Evolutionary conservation across 1,140 invertebrate species (phyloP).

Genomic region (Manduca sexta): DNA sequence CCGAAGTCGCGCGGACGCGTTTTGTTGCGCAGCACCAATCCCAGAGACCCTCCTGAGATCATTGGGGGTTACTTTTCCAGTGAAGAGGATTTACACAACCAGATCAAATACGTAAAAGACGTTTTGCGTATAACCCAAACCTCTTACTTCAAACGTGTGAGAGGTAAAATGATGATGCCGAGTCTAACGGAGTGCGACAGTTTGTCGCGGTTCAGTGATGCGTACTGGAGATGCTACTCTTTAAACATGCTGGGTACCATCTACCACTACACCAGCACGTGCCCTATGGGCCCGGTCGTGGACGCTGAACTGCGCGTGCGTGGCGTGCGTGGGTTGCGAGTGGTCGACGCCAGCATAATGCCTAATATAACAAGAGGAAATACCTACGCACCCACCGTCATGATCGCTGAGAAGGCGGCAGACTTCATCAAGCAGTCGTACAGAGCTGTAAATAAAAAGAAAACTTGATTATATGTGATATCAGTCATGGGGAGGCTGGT

Average conservation of each 20-base stretch:
- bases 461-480: too few species aligned
- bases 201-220: neutral
- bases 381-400: constrained; percentile 9
- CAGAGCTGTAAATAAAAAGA: too few species aligned
- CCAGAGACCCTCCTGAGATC: too few species aligned
- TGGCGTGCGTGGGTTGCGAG: constrained; percentile 5
- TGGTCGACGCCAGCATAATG: constrained; percentile 18
- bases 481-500: too few species aligned
- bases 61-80: neutral
- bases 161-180: neutral
- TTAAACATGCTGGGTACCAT: neutral
- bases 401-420: constrained; percentile 14
- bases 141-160: neutral
- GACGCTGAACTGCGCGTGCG: neutral
- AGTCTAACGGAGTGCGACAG: neutral
- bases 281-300: constrained; percentile 4
- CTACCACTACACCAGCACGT: constrained; percentile 2
- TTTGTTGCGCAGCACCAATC: too few species aligned
- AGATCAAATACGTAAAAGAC: neutral
- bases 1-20: too few species aligned
- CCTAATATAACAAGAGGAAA: constrained; percentile 9
- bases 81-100: neutral
- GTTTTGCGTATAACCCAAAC: neutral
- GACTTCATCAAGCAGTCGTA: constrained; percentile 19
- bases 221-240: constrained; percentile 3